These are phyloP conservation scores for Nowickia ferox DNA, from an alignment of 2,888 invertebrate genomes.

Conservation along the genomic window DNA sequence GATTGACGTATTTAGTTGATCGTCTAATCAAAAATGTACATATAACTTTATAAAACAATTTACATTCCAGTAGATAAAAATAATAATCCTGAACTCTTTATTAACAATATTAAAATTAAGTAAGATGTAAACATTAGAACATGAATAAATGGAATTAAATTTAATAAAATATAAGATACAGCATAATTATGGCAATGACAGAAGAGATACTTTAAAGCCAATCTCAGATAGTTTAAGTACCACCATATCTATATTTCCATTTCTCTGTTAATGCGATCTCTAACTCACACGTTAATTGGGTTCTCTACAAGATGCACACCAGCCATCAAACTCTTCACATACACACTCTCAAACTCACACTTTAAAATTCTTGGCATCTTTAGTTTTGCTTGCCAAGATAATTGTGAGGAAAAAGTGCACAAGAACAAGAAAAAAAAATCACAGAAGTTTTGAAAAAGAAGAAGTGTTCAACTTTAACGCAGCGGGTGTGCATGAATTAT, in stretches of 20 bases:
- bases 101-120: too few species aligned
- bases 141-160: too few species aligned
- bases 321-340: not conserved
- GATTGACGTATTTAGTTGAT: too few species aligned
- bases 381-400: conserved; percentile 15
- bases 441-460: conserved; percentile 42
- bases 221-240: too few species aligned
- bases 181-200: too few species aligned
- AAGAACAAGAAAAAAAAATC: conserved; percentile 6
- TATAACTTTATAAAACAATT: too few species aligned
- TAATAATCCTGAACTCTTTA: too few species aligned
- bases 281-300: not conserved
- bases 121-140: too few species aligned
- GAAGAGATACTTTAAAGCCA: too few species aligned
- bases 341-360: conserved; percentile 11
- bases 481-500: conserved; percentile 75
- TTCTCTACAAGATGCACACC: not conserved
- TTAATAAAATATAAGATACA: too few species aligned
- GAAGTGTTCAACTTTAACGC: conserved; percentile 74
- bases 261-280: not conserved
- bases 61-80: too few species aligned
- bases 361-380: conserved; percentile 16
- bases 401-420: conserved; percentile 3
- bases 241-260: not conserved
- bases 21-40: too few species aligned